A percentile compares a stretch with the other conserved stretches of the same genome.
phyloP scores from a whole-genome alignment of 37 sponge, comb jelly and placozoan species.

The Spongilla lacustris region DNA sequence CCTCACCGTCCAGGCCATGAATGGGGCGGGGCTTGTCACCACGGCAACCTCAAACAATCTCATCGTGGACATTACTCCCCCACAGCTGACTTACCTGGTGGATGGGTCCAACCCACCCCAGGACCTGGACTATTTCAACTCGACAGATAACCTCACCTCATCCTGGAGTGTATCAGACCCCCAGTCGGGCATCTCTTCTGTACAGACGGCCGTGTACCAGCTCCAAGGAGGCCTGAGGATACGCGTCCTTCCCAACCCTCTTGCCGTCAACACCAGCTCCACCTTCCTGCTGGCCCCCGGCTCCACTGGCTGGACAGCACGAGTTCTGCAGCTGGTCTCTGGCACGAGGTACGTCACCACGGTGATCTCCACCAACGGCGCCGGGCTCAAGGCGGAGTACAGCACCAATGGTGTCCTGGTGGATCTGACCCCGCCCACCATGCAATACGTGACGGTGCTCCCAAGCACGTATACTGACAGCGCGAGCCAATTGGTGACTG shows the following conservation, averaged over 20 bases:
- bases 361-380: conserved; percentile 52
- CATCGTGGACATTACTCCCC: conserved; percentile 67
- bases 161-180: conserved; percentile 49
- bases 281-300: not conserved
- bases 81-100: conserved; percentile 35
- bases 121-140: conserved; percentile 36
- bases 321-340: conserved; percentile 10
- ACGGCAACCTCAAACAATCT: conserved; percentile 39
- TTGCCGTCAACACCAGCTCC: not conserved
- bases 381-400: not conserved
- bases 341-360: conserved; percentile 40
- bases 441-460: conserved; percentile 6
- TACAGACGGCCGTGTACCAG: conserved; percentile 37
- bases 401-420: conserved; percentile 17
- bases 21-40: conserved; percentile 54
- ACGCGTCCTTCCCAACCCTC: conserved; percentile 28
- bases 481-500: not conserved
- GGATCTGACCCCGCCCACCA: conserved; percentile 17
- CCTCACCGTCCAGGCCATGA: conserved; percentile 44
- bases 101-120: conserved; percentile 26
- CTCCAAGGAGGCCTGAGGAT: conserved; percentile 40
- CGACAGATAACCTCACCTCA: not conserved
- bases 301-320: not conserved
- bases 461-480: not conserved
- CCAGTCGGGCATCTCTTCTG: conserved; percentile 46